These are phyloP conservation scores for Vanessa cardui DNA, from an alignment of 2,888 invertebrate genomes.

Conservation along the genomic window DNA sequence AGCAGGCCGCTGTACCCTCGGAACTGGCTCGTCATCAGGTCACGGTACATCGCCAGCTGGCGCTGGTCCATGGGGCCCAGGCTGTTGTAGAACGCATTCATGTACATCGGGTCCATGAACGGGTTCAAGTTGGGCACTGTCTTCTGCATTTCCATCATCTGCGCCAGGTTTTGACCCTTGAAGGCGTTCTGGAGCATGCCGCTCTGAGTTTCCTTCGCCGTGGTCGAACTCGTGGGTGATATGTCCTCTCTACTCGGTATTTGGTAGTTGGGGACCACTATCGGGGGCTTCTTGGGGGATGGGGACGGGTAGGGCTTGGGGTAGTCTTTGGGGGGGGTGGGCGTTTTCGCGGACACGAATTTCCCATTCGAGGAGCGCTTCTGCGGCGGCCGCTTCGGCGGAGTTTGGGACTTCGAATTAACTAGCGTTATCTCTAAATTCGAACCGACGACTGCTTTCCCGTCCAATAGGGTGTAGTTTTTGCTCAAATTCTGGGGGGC, in stretches of 20 bases:
- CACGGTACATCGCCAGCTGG: slow-evolving; percentile 72
- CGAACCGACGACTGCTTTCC: slow-evolving; percentile 80
- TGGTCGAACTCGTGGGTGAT: slow-evolving; percentile 56
- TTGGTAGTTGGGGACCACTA: slow-evolving; percentile 70
- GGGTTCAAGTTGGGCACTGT: slow-evolving; percentile 50
- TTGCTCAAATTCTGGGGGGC: slow-evolving; percentile 74
- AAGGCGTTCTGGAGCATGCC: slow-evolving; percentile 44
- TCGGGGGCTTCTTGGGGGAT: slow-evolving; percentile 53
- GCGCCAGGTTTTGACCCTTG: slow-evolving; percentile 47
- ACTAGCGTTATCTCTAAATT: slow-evolving; percentile 89
- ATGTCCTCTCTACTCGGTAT: slow-evolving; percentile 56
- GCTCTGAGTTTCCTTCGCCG: slow-evolving; percentile 44
- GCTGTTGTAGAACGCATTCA: slow-evolving; percentile 68
- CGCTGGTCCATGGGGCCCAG: slow-evolving; percentile 71
- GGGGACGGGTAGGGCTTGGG: slow-evolving; percentile 50
- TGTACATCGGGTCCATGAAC: slow-evolving; percentile 68
- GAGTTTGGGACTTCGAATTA: slow-evolving; percentile 68
- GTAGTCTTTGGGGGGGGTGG: slow-evolving; percentile 65
- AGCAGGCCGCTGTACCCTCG: slow-evolving; percentile 63
- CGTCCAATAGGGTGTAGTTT: slow-evolving; percentile 70
- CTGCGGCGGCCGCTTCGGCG: slow-evolving; percentile 64
- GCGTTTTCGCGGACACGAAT: slow-evolving; percentile 76
- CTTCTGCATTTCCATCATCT: slow-evolving; percentile 57
- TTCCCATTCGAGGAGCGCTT: slow-evolving; percentile 82
- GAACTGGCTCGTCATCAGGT: slow-evolving; percentile 68